Percentiles rank a stretch among this genome's conserved stretches.
These are phyloP conservation scores for Amia ocellicauda DNA, from an alignment of 2,113 vertebrate species.

Conservation along the genomic window DNA sequence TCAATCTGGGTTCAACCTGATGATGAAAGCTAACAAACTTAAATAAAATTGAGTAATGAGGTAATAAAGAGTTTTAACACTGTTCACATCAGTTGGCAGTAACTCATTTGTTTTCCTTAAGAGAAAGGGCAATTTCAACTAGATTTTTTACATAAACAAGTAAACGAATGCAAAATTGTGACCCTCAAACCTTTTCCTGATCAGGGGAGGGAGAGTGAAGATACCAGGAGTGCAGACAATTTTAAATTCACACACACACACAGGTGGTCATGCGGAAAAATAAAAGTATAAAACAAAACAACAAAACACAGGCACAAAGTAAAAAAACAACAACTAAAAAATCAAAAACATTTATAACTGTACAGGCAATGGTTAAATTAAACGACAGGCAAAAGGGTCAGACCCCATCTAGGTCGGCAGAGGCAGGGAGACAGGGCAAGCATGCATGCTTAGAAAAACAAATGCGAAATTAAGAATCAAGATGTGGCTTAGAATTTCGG, in stretches of 20 bases:
- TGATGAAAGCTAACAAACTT: neutral
- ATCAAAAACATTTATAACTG: constrained; percentile 46
- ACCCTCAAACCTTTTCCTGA: constrained; percentile 13
- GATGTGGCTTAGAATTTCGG: constrained; percentile 25
- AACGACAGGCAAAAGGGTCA: constrained; percentile 29
- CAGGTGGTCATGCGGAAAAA: constrained; percentile 15
- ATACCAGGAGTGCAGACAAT: constrained; percentile 36
- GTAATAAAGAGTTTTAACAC: constrained; percentile 3
- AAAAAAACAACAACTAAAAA: constrained; percentile 46
- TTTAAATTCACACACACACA: constrained; percentile 16
- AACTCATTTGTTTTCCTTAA: constrained; percentile 4
- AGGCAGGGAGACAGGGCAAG: constrained; percentile 65
- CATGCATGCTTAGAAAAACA: constrained; percentile 55
- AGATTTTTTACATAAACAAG: neutral
- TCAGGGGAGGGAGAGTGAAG: neutral
- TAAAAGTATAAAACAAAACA: constrained; percentile 25
- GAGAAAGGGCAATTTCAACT: constrained; percentile 11
- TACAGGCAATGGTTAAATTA: constrained; percentile 56
- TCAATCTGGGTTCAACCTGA: neutral
- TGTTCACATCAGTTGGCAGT: constrained; percentile 10
- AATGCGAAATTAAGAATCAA: constrained; percentile 32
- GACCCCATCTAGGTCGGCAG: constrained; percentile 30
- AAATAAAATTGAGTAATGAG: constrained; percentile 3
- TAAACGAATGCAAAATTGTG: constrained; percentile 5
- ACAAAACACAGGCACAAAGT: constrained; percentile 33